Evolutionary conservation across 2,888 invertebrate species (phyloP).

Genomic region (Microctonus hyperodae): DNA sequence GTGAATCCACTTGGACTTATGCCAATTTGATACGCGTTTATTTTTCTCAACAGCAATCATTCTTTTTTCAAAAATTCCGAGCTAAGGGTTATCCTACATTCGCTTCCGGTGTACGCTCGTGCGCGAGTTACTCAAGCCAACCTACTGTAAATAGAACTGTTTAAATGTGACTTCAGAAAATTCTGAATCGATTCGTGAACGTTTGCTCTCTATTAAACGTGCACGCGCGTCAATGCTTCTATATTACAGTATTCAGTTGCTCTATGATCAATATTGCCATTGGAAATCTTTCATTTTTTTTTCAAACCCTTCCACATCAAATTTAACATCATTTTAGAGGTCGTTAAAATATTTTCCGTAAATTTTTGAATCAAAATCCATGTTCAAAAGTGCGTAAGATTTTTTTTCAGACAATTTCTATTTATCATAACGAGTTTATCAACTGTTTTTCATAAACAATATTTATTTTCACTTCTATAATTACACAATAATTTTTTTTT

Average conservation of each 20-base stretch:
- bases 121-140: constrained; percentile 4
- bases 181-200: constrained; percentile 11
- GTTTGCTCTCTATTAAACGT: constrained; percentile 25
- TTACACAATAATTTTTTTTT: too few species aligned
- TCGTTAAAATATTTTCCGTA: too few species aligned
- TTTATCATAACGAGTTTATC: too few species aligned
- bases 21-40: constrained; percentile 44
- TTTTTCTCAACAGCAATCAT: constrained; percentile 5
- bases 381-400: too few species aligned
- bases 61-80: background rate
- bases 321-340: too few species aligned
- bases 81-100: constrained; percentile 11
- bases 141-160: constrained; percentile 10
- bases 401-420: too few species aligned
- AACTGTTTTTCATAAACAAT: too few species aligned
- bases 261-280: background rate
- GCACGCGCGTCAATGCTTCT: background rate
- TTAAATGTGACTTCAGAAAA: background rate
- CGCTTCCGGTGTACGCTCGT: constrained; percentile 2
- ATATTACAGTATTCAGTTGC: background rate
- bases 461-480: too few species aligned
- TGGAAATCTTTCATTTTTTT: background rate
- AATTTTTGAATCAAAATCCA: too few species aligned
- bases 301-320: too few species aligned
- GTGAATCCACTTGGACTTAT: constrained; percentile 44